phyloP scores from a whole-genome alignment of 2,888 invertebrate genomes.

The Proisotoma minuta region DNA sequence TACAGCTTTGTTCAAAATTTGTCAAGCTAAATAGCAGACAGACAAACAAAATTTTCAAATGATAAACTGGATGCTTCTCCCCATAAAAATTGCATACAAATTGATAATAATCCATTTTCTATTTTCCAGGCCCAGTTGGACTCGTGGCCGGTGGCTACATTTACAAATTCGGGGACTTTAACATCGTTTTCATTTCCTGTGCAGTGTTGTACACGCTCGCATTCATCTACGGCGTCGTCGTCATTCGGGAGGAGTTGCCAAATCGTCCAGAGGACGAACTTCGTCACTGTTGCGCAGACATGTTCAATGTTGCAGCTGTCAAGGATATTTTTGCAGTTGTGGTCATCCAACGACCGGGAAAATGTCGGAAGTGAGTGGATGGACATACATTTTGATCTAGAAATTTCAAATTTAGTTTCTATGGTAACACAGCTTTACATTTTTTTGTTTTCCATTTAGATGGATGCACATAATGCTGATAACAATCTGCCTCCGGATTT shows the following conservation, averaged over 20 bases:
- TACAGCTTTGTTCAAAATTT: background rate
- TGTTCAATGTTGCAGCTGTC: constrained; percentile 50
- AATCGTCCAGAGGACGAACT: constrained; percentile 10
- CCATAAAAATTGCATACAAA: background rate
- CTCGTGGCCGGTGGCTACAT: constrained; percentile 55
- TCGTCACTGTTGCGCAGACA: constrained; percentile 19
- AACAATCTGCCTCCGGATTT: constrained; percentile 32
- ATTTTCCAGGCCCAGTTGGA: constrained; percentile 58
- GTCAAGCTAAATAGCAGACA: background rate
- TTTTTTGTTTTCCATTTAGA: constrained; percentile 22
- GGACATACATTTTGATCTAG: background rate
- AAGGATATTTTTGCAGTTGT: constrained; percentile 59
- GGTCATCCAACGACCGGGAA: constrained; percentile 54
- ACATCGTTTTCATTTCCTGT: constrained; percentile 55
- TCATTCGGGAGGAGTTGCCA: constrained; percentile 20
- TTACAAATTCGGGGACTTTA: constrained; percentile 52
- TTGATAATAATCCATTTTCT: too few species aligned
- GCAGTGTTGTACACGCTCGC: constrained; percentile 51
- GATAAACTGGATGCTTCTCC: background rate
- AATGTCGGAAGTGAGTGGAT: constrained; percentile 49
- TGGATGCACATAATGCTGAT: constrained; percentile 39
- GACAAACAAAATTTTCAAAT: background rate
- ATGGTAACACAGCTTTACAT: background rate
- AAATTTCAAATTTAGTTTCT: background rate
- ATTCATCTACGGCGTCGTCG: constrained; percentile 18